Evolutionary conservation across 2,888 invertebrate genomes (phyloP).

Genomic region (Mesodorylaimus sp.): DNA sequence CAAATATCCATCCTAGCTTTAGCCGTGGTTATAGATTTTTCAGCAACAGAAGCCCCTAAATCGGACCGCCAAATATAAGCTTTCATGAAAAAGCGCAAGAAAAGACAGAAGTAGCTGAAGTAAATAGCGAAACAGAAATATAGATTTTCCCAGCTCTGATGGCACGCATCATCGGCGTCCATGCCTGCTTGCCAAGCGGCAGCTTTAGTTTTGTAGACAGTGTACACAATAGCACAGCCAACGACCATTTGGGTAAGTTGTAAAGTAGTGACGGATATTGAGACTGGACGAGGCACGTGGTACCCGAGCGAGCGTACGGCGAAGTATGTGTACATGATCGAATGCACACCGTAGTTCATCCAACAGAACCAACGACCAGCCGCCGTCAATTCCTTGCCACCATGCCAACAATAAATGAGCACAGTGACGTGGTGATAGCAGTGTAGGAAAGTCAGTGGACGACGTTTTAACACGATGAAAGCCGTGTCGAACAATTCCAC

Average conservation of each 20-base stretch:
- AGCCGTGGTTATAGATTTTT: too few relatives aligned
- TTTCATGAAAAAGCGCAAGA: conserved; percentile 18
- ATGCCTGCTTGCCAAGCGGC: conserved; percentile 22
- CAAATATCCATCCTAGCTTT: too few relatives aligned
- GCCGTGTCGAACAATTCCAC: conserved; percentile 33
- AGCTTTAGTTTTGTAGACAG: conserved; percentile 19
- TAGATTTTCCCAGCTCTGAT: conserved; percentile 34
- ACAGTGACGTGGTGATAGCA: conserved; percentile 40
- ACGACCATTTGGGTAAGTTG: conserved; percentile 34
- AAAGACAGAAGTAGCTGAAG: conserved; percentile 29
- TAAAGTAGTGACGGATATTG: conserved; percentile 34
- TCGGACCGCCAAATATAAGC: conserved; percentile 14
- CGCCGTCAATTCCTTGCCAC: conserved; percentile 28
- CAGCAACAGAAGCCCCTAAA: too few relatives aligned
- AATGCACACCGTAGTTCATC: conserved; percentile 39
- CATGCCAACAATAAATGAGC: conserved; percentile 36
- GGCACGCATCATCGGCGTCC: conserved; percentile 29
- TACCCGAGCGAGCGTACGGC: conserved; percentile 33
- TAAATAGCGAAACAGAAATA: conserved; percentile 28
- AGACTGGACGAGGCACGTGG: conserved; percentile 26
- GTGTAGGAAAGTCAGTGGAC: conserved; percentile 38
- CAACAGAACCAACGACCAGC: conserved; percentile 30
- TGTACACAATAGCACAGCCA: conserved; percentile 28
- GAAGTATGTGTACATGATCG: conserved; percentile 39
- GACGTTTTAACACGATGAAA: conserved; percentile 35